These are phyloP conservation scores for human (Homo sapiens) DNA, from an alignment of 2,113 vertebrate species.

Conservation along the genomic window DNA sequence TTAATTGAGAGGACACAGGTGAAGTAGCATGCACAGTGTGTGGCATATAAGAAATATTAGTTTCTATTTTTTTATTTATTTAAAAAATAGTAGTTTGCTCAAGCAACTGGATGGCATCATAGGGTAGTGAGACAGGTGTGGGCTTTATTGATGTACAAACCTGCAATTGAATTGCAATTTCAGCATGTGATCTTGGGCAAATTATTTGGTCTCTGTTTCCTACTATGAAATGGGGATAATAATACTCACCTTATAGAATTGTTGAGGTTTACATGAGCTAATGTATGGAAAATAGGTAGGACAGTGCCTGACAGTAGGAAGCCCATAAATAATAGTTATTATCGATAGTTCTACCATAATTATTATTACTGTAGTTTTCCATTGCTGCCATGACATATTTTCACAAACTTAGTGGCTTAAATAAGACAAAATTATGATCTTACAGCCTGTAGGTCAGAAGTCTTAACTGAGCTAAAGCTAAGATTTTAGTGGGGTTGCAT, in stretches of 20 bases:
- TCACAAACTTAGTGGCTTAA: neutral
- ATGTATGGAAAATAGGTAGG: neutral
- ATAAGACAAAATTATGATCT: conserved; percentile 39
- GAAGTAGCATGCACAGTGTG: neutral
- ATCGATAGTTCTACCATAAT: neutral
- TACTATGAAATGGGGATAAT: neutral
- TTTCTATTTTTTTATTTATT: conserved; percentile 9
- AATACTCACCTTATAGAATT: neutral
- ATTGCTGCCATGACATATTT: conserved; percentile 26
- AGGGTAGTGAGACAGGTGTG: neutral
- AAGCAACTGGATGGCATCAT: neutral
- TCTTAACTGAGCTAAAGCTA: conserved; percentile 6
- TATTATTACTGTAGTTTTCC: conserved; percentile 21
- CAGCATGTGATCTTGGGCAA: neutral
- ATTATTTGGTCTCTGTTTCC: neutral
- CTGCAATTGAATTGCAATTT: neutral
- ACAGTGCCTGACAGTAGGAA: neutral
- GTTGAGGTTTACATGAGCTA: neutral
- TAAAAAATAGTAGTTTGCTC: neutral
- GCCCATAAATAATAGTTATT: conserved; percentile 45
- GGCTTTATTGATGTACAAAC: neutral
- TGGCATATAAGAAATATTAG: neutral
- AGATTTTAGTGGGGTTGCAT: neutral
- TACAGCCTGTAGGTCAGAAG: neutral
- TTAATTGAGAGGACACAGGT: neutral